Conservation (phyloP, 2,888 invertebrate genomes). For the Amiota minor region DNA sequence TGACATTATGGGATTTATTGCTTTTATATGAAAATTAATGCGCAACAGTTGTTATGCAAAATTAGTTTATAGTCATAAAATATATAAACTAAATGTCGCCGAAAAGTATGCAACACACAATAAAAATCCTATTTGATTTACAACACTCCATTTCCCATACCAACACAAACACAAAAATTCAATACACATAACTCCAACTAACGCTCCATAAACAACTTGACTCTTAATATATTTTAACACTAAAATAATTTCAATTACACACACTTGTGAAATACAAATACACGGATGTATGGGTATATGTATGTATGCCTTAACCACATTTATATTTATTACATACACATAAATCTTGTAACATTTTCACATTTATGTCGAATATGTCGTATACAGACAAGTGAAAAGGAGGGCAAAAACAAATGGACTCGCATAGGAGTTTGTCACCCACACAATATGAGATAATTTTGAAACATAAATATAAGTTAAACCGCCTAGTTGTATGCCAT, state of each 20-base stretch:
- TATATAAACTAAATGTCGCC: constrained; percentile 4
- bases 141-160: neutral
- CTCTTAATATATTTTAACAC: constrained; percentile 13
- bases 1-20: constrained; percentile 12
- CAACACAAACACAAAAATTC: neutral
- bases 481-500: too few species aligned
- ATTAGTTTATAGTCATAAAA: constrained; percentile 3
- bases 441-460: too few species aligned
- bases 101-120: constrained; percentile 8
- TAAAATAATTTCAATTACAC: constrained; percentile 54
- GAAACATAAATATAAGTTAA: too few species aligned
- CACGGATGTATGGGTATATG: constrained; percentile 43
- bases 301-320: constrained; percentile 61
- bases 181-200: neutral
- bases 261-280: constrained; percentile 51
- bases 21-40: constrained; percentile 12
- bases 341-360: constrained; percentile 68
- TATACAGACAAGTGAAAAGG: neutral
- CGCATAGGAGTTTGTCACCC: too few species aligned
- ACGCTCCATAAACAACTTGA: constrained; percentile 1
- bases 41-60: constrained; percentile 13
- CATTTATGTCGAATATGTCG: constrained; percentile 66
- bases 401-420: too few species aligned
- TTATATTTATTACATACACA: constrained; percentile 65
- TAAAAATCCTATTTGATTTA: constrained; percentile 6